phyloP scores from a whole-genome alignment of 2,113 vertebrate genomes.

The Perccottus glenii region DNA sequence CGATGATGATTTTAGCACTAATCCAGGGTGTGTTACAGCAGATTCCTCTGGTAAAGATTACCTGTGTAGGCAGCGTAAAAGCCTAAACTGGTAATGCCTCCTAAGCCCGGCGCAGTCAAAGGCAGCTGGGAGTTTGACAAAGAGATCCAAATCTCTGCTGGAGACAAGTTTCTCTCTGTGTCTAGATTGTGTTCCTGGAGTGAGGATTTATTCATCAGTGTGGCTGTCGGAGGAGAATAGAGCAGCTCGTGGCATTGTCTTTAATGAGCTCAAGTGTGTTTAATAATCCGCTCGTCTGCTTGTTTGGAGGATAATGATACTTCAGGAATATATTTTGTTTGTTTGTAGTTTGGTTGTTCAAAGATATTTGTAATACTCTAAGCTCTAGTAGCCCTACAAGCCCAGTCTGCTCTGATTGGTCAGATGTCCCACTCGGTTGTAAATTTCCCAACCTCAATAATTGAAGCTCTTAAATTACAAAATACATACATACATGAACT shows the following conservation, averaged over 20 bases:
- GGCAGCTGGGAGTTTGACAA: constrained; percentile 34
- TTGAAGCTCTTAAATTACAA: too few relatives aligned
- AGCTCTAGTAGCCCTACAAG: too few relatives aligned
- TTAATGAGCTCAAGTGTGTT: constrained; percentile 15
- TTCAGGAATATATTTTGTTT: too few relatives aligned
- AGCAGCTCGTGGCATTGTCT: neutral
- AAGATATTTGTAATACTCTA: too few relatives aligned
- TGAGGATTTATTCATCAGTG: constrained; percentile 21
- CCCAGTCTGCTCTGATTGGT: too few relatives aligned
- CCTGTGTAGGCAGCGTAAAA: constrained; percentile 37
- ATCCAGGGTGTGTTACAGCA: constrained; percentile 8
- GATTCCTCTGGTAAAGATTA: constrained; percentile 40
- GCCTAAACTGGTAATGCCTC: constrained; percentile 38
- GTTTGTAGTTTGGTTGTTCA: too few relatives aligned
- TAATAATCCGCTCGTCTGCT: neutral
- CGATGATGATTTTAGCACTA: constrained; percentile 11
- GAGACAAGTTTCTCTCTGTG: constrained; percentile 1
- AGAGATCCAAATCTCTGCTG: constrained; percentile 30
- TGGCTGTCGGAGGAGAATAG: neutral
- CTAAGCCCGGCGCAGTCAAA: constrained; percentile 40
- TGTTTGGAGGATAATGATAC: too few relatives aligned
- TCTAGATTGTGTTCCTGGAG: constrained; percentile 26
- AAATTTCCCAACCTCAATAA: too few relatives aligned
- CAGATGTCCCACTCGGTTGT: too few relatives aligned
- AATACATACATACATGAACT: too few relatives aligned